Conservation (phyloP, 2,888 invertebrate genomes). For the Choristoneura rosaceana region DNA sequence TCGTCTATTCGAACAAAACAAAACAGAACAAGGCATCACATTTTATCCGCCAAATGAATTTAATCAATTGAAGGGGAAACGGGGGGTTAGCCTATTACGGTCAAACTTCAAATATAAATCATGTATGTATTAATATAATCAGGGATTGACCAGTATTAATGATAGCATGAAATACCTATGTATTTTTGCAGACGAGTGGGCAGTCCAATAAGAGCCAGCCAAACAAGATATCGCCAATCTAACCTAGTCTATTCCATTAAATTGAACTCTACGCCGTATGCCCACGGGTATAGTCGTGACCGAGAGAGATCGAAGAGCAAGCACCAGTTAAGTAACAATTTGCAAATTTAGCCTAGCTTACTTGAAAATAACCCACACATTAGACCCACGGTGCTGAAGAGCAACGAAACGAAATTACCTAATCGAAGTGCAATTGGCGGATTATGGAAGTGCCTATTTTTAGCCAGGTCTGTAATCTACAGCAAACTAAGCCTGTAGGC, state of each 20-base stretch:
- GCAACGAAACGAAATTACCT: conserved; percentile 6
- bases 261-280: not conserved
- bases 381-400: conserved; percentile 21
- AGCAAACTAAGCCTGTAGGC: not conserved
- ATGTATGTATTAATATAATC: no score
- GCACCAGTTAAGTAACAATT: conserved; percentile 15
- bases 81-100: no score
- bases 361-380: conserved; percentile 13
- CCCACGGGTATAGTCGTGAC: conserved; percentile 21
- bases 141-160: no score
- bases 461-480: not conserved
- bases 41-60: no score
- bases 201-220: not conserved
- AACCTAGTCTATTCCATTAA: not conserved
- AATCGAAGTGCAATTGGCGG: conserved; percentile 1
- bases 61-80: no score
- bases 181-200: not conserved
- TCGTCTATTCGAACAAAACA: no score
- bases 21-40: no score
- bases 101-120: no score
- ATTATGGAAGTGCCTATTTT: not conserved
- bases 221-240: not conserved
- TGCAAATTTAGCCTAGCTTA: conserved; percentile 13
- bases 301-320: conserved; percentile 9
- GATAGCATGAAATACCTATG: not conserved